phyloP scores from a whole-genome alignment of 2,797 vertebrate species.

The Rhinoraja longicauda region DNA sequence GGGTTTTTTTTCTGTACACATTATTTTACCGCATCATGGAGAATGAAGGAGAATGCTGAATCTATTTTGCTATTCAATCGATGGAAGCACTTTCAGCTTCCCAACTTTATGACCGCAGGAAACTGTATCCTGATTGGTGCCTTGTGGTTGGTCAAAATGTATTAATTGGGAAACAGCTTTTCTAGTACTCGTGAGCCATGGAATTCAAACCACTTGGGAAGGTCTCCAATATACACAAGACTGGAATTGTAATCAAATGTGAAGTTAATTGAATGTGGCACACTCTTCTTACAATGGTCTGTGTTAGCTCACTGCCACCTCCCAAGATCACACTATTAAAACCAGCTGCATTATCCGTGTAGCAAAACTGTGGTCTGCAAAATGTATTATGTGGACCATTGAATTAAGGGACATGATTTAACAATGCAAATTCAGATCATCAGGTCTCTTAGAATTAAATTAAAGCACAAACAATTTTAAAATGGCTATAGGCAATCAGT shows the following conservation, averaged over 20 bases:
- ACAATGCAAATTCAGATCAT: neutral
- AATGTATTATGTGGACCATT: neutral
- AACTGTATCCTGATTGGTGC: neutral
- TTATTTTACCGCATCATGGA: neutral
- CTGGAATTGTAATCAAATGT: neutral
- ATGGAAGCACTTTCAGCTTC: neutral
- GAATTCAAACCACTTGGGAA: neutral
- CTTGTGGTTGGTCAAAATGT: neutral
- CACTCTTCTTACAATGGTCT: neutral
- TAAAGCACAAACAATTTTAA: neutral
- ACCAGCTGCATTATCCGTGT: neutral
- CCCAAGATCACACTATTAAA: neutral
- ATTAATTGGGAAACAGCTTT: neutral
- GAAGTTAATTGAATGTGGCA: neutral
- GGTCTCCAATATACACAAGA: neutral
- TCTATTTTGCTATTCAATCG: neutral
- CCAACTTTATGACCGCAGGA: neutral
- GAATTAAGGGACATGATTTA: neutral
- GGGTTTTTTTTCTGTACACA: neutral
- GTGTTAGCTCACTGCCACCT: neutral
- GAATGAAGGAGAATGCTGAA: neutral
- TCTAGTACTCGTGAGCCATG: neutral
- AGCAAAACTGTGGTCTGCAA: neutral
- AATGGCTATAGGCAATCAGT: neutral
- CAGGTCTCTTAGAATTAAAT: neutral